Percentiles rank a stretch among this genome's conserved stretches.
phyloP scores from a whole-genome alignment of 2,888 invertebrate genomes.

The Phalera bucephala region DNA sequence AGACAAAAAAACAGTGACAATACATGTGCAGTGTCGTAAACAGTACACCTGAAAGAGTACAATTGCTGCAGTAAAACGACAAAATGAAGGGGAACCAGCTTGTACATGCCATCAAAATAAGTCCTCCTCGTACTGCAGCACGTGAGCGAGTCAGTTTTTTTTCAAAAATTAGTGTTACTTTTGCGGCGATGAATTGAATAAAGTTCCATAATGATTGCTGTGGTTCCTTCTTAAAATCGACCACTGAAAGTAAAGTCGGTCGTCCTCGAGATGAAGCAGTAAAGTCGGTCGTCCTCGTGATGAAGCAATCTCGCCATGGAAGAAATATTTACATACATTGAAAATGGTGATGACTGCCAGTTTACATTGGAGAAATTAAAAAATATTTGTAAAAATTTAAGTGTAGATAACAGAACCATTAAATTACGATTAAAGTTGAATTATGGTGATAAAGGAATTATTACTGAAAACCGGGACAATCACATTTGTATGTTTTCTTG shows the following conservation, averaged over 20 bases:
- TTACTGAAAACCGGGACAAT: conserved; percentile 22
- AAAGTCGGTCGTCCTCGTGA: too few relatives aligned
- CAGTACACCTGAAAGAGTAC: too few relatives aligned
- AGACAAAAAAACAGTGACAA: too few relatives aligned
- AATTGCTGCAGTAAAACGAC: too few relatives aligned
- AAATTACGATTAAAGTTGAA: conserved; percentile 31
- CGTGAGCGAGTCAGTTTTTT: too few relatives aligned
- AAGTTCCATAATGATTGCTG: too few relatives aligned
- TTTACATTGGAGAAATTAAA: conserved; percentile 13
- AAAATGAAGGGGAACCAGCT: too few relatives aligned
- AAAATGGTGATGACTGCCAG: conserved; percentile 23
- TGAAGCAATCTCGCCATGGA: conserved; percentile 42
- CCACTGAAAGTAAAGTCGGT: conserved; percentile 37
- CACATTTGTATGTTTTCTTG: conserved; percentile 8
- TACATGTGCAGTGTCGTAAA: too few relatives aligned
- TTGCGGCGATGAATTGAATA: too few relatives aligned
- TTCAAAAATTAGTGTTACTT: too few relatives aligned
- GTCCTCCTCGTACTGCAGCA: too few relatives aligned
- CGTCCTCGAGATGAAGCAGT: conserved; percentile 41
- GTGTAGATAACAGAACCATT: conserved; percentile 27
- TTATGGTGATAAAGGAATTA: conserved; percentile 43
- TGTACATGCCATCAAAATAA: too few relatives aligned
- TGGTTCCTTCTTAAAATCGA: background rate
- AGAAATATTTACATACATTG: conserved; percentile 29
- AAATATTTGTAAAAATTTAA: conserved; percentile 17